Percentiles rank a stretch among this genome's conserved stretches.
phyloP scores from a whole-genome alignment of 2,797 vertebrate species.

The Gadopsis marmoratus region DNA sequence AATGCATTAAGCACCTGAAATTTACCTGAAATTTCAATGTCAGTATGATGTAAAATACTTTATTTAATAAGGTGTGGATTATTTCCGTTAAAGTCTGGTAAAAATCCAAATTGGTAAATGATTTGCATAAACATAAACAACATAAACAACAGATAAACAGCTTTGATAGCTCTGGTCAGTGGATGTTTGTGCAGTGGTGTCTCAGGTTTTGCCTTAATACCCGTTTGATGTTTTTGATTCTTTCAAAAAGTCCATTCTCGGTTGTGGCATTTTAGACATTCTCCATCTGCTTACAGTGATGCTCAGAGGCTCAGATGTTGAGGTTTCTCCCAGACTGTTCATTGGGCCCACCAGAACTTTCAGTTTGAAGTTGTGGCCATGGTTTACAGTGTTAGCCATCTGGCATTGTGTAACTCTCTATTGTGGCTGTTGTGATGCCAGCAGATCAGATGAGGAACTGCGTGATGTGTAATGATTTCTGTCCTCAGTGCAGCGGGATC shows the following conservation, averaged over 20 bases:
- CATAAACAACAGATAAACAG: too few relatives aligned
- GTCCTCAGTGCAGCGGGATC: neutral
- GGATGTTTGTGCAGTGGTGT: slow-evolving; percentile 14
- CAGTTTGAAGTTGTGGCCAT: neutral
- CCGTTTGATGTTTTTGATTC: slow-evolving; percentile 13
- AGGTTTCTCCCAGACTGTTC: neutral
- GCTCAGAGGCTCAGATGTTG: slow-evolving; percentile 6
- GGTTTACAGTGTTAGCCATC: neutral
- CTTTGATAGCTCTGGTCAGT: slow-evolving; percentile 38
- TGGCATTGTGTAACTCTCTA: neutral
- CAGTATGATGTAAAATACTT: neutral
- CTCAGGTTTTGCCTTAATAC: slow-evolving; percentile 5
- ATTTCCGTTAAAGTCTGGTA: neutral
- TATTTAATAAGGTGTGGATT: neutral
- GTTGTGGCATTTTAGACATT: slow-evolving; percentile 12
- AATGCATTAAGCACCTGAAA: too few relatives aligned
- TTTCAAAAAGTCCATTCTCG: slow-evolving; percentile 13
- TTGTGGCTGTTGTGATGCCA: neutral
- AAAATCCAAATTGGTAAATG: neutral
- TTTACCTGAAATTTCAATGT: neutral
- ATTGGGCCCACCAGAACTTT: neutral
- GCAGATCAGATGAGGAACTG: slow-evolving; percentile 1
- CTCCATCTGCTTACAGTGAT: neutral
- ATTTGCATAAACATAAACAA: too few relatives aligned
- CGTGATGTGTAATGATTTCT: slow-evolving; percentile 8